Evolutionary conservation across 2,113 vertebrate genomes (phyloP).

Genomic region (Halcyon senegalensis): DNA sequence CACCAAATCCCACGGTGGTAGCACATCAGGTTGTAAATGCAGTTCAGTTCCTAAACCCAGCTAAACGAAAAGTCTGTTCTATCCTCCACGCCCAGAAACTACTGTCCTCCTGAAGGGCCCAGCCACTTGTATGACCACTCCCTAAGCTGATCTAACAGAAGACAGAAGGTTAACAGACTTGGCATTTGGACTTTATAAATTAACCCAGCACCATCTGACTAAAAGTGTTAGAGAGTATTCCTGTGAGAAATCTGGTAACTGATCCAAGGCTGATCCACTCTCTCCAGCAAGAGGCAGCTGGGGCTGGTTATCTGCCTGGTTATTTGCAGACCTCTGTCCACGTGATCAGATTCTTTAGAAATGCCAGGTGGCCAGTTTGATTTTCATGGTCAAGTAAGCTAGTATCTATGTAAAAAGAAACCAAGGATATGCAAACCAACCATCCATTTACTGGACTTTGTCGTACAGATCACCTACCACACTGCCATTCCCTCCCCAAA

Average conservation of each 20-base stretch:
- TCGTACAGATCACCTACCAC: not conserved
- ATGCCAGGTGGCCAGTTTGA: not conserved
- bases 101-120: not conserved
- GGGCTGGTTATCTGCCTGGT: not conserved
- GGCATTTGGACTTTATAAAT: not conserved
- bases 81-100: not conserved
- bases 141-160: not conserved
- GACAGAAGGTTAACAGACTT: not conserved
- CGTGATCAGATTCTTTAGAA: not conserved
- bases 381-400: not conserved
- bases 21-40: not conserved
- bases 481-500: not conserved
- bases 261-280: not conserved
- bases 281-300: not conserved
- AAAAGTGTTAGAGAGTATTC: not conserved
- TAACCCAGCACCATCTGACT: not conserved
- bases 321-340: not conserved
- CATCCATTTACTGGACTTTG: not conserved
- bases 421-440: not conserved
- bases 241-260: accelerated
- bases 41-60: not conserved
- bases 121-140: not conserved
- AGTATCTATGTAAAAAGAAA: not conserved
- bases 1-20: not conserved
- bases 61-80: not conserved